Percentiles rank a stretch among this genome's conserved stretches.
These are phyloP conservation scores for Lethenteron reissneri DNA, from an alignment of 2,113 vertebrate species.

Conservation along the genomic window DNA sequence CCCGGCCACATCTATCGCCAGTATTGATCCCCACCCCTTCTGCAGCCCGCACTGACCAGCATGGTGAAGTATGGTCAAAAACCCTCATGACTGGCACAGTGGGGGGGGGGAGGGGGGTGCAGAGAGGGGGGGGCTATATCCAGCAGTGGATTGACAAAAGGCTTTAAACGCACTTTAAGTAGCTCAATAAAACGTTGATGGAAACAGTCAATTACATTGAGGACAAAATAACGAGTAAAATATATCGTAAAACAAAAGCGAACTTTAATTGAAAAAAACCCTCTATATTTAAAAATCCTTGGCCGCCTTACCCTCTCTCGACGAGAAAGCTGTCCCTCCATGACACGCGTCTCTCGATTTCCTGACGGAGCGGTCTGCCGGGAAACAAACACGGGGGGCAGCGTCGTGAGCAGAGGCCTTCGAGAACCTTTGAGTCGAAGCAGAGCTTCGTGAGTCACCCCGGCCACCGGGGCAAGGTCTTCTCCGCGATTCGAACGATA, in stretches of 20 bases:
- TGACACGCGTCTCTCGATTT: constrained; percentile 51
- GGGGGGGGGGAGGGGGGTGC: too few relatives aligned
- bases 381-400: neutral
- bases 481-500: too few relatives aligned
- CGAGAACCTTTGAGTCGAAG: too few relatives aligned
- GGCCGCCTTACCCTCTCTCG: constrained; percentile 54
- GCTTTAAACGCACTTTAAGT: neutral
- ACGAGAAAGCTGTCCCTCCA: constrained; percentile 90
- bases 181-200: too few relatives aligned
- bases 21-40: too few relatives aligned
- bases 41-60: too few relatives aligned
- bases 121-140: neutral
- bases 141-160: neutral
- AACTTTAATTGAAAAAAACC: neutral
- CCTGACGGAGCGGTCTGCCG: constrained; percentile 18
- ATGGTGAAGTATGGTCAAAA: too few relatives aligned
- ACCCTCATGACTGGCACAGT: too few relatives aligned
- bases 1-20: too few relatives aligned
- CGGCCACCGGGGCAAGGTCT: too few relatives aligned
- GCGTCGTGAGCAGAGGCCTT: too few relatives aligned
- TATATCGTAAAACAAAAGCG: neutral
- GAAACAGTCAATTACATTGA: neutral
- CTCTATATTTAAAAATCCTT: neutral
- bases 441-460: too few relatives aligned
- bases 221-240: neutral